Evolutionary conservation across 2,113 vertebrate genomes (phyloP), one percentile per base, ranked within the genome.

Genomic region (Meles meles): DNA sequence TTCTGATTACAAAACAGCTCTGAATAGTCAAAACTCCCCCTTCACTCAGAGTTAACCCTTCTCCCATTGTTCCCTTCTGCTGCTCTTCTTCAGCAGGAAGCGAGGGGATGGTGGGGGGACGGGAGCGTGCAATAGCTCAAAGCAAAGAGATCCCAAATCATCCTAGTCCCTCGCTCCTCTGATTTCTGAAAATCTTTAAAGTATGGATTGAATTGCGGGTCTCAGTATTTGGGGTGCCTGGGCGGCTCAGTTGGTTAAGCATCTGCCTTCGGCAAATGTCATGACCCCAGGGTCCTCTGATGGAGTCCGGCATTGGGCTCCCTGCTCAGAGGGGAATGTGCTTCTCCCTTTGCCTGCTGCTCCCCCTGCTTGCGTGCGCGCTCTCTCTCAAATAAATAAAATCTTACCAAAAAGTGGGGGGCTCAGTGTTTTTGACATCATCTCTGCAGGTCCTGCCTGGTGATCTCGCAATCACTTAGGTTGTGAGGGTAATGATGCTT

Each of bases 51-150:
- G 83, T 25, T 86, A 69, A 74, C 44, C 25, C 34, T 77, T 80
- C 44, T 37, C 14, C 63, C 25, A 3, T 34, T 2, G 15, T 74
- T 88, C 31, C n/a, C 34, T n/a, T 67, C 37, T 67, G 67, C 7
- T 20, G 2, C 42, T 76, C 25, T 69, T 37, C 7, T 37, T 84
- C 8, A 6, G n/a, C 13, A 34, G 23, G 34, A 72, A 37, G 20
- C 25, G 4, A 59, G 49, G 27, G 12, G 59, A 18, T 0, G 0
- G 0, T n/a, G 13, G 5, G 12, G 25, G 77, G 71, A 90, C 34
- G 0, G 11, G 5, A 18, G 0, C 21, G 0, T 1, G 31, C 61
- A 34, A 13, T 1, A 52, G 1, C n/a, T 90, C 34, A 67, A 3
- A 15, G 21, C n/a, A 18, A 72, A 47, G 59, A 87, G 42, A 71